phyloP scores from a whole-genome alignment of 2,888 invertebrate species.

The Nebria salina region DNA sequence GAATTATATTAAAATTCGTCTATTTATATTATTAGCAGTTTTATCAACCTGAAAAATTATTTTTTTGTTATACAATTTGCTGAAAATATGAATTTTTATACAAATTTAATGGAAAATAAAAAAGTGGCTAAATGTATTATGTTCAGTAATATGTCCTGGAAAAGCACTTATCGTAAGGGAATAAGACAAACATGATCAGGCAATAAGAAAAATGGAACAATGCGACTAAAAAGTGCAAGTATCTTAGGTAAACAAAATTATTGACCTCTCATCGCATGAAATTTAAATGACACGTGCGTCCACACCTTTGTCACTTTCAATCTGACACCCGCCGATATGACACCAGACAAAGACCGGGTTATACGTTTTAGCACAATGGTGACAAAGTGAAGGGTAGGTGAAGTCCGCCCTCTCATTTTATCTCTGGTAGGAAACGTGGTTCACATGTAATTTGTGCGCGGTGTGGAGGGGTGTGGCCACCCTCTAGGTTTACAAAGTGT shows the following conservation, averaged over 20 bases:
- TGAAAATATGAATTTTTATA: neutral
- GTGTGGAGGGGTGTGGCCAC: neutral
- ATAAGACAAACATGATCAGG: constrained; percentile 23
- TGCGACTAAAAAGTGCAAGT: neutral
- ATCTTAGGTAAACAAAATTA: neutral
- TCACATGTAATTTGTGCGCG: constrained; percentile 25
- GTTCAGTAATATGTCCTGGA: neutral
- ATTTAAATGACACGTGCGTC: constrained; percentile 40
- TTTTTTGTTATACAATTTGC: neutral
- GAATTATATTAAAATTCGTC: no score
- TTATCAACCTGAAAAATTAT: no score
- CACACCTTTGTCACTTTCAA: constrained; percentile 43
- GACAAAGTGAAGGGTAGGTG: neutral
- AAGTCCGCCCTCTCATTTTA: constrained; percentile 12
- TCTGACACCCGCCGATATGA: constrained; percentile 17
- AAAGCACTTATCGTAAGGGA: constrained; percentile 30
- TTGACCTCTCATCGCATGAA: constrained; percentile 38
- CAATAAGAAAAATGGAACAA: neutral
- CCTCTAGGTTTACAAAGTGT: constrained; percentile 15
- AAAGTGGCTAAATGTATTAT: neutral
- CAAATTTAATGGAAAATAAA: neutral
- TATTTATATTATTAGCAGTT: no score
- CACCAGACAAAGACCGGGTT: neutral
- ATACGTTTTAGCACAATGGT: neutral
- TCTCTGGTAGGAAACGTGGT: constrained; percentile 14